Percentiles rank a stretch among this genome's conserved stretches.
phyloP scores from a whole-genome alignment of 92 coral and sea anemone genomes.

The Paragorgia papillata region DNA sequence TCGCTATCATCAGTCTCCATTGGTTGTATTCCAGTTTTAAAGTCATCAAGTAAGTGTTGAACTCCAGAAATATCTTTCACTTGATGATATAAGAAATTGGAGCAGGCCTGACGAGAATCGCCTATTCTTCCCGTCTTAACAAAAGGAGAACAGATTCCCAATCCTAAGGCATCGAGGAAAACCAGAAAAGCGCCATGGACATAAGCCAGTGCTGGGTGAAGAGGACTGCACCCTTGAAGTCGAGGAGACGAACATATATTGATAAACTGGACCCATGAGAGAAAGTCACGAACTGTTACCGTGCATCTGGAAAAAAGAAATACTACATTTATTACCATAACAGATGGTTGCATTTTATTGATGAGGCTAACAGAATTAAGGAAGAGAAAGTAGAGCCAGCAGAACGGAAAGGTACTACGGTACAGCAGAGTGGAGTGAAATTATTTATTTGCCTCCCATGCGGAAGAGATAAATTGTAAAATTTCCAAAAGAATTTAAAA shows the following conservation, averaged over 20 bases:
- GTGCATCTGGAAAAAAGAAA: conserved; percentile 49
- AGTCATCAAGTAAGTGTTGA: background rate
- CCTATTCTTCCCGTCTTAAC: conserved; percentile 39
- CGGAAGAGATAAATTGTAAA: too few species aligned
- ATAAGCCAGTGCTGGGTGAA: conserved; percentile 72
- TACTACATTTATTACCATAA: background rate
- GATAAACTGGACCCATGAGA: conserved; percentile 94
- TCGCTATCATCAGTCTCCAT: conserved; percentile 31
- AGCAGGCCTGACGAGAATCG: conserved; percentile 69
- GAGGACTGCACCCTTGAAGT: conserved; percentile 27
- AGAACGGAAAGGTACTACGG: background rate
- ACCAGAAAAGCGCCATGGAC: conserved; percentile 97
- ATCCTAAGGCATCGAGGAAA: conserved; percentile 88
- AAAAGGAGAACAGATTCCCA: conserved; percentile 60
- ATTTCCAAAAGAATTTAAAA: too few species aligned
- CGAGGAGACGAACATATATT: conserved; percentile 67
- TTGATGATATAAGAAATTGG: conserved; percentile 65
- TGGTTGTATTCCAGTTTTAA: background rate
- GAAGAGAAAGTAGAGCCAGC: too few species aligned
- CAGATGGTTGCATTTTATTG: background rate
- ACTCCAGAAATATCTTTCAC: conserved; percentile 35
- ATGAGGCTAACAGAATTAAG: too few species aligned
- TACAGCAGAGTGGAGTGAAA: too few species aligned
- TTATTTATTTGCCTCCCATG: too few species aligned
- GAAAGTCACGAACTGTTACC: conserved; percentile 82